Percentiles rank a stretch among this genome's conserved stretches.
phyloP scores from a whole-genome alignment of 2,888 invertebrate genomes.

The Zaprionus obscuricornis region DNA sequence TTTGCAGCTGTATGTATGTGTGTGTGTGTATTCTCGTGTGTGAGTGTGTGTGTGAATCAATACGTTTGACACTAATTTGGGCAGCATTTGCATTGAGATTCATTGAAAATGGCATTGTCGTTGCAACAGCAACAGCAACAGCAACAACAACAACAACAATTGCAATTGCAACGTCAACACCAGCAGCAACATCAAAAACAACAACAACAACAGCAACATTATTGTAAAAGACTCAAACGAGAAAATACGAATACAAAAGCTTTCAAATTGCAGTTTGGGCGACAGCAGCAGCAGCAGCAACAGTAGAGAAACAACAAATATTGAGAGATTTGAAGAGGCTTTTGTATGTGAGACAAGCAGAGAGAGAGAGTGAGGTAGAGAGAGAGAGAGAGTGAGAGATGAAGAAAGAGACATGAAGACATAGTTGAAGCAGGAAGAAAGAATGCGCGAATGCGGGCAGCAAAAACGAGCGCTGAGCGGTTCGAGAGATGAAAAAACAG shows the following conservation, averaged over 20 bases:
- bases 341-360: constrained; percentile 9
- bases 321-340: constrained; percentile 13
- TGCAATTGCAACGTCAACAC: background rate
- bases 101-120: constrained; percentile 61
- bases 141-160: constrained; percentile 16
- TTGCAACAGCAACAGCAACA: constrained; percentile 35
- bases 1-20: constrained; percentile 10
- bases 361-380: background rate
- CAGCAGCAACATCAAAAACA: constrained; percentile 1
- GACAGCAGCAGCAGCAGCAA: too few species aligned
- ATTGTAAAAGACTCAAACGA: constrained; percentile 39
- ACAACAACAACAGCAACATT: constrained; percentile 14
- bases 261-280: constrained; percentile 66
- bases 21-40: constrained; percentile 1
- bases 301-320: too few species aligned
- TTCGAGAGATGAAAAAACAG: too few species aligned
- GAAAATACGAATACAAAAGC: constrained; percentile 61
- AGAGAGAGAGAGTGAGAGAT: constrained; percentile 7
- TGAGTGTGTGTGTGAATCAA: constrained; percentile 55
- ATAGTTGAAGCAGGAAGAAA: too few species aligned
- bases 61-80: constrained; percentile 75
- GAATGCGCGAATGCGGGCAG: too few species aligned
- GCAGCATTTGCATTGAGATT: constrained; percentile 67
- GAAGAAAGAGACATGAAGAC: background rate
- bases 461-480: too few species aligned